These are phyloP conservation scores for Podargus strigoides DNA, from an alignment of 2,797 vertebrate genomes.

Conservation along the genomic window DNA sequence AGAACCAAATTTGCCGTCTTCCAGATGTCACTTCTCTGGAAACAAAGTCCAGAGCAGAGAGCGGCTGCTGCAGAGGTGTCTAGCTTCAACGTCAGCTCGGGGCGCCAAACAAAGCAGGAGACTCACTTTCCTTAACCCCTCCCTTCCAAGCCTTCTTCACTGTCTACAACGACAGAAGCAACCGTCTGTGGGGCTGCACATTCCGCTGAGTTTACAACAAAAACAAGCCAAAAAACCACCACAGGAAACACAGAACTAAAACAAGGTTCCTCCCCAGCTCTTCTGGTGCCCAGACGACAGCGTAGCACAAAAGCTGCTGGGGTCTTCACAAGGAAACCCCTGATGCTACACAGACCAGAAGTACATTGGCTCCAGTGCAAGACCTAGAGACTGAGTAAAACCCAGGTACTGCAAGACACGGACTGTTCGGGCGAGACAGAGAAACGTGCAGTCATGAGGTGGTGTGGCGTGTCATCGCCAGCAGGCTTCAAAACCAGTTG, in stretches of 20 bases:
- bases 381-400: not conserved
- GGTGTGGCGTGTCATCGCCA: rapidly evolving
- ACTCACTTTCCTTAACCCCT: not conserved
- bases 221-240: not conserved
- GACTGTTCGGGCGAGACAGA: not conserved
- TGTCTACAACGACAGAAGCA: not conserved
- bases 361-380: rapidly evolving
- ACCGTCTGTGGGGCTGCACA: not conserved
- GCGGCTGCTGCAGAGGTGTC: slow-evolving; percentile 58
- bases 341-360: not conserved
- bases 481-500: not conserved
- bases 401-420: not conserved
- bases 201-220: not conserved
- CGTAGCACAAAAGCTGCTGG: not conserved
- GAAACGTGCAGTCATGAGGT: rapidly evolving
- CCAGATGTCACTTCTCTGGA: not conserved
- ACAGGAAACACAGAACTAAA: not conserved
- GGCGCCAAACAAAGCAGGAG: not conserved
- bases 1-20: not conserved
- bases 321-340: not conserved
- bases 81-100: not conserved
- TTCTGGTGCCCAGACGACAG: not conserved
- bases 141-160: not conserved
- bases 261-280: not conserved
- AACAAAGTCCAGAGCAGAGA: not conserved